Conservation (phyloP, 2,797 vertebrate species). For the Leucoraja ocellata region DNA sequence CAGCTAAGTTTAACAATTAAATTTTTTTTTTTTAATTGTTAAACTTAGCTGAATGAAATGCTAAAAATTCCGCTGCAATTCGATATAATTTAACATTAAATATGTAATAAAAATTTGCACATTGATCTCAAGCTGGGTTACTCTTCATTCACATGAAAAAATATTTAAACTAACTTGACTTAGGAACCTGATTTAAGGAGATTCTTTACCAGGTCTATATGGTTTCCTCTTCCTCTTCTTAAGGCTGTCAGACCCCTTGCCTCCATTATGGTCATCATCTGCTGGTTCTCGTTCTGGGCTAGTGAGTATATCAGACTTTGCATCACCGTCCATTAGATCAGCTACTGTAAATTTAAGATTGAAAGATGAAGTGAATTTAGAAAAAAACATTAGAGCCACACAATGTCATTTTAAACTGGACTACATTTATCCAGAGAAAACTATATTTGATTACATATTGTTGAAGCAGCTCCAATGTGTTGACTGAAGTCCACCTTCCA, state of each 20-base stretch:
- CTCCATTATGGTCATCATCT: slow-evolving; percentile 84
- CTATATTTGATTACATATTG: neutral
- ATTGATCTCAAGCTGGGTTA: neutral
- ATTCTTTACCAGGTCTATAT: slow-evolving; percentile 83
- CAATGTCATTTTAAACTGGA: neutral
- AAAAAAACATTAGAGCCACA: neutral
- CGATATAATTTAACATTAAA: neutral
- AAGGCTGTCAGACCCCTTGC: slow-evolving; percentile 66
- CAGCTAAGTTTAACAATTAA: too few relatives aligned
- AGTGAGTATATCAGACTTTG: slow-evolving; percentile 79
- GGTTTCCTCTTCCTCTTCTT: slow-evolving; percentile 98
- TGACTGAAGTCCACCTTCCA: neutral
- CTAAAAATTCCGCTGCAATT: neutral
- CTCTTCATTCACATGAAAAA: neutral
- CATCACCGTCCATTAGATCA: slow-evolving; percentile 89
- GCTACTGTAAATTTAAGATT: slow-evolving; percentile 63
- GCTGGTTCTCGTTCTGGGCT: slow-evolving; percentile 86
- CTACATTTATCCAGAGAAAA: neutral
- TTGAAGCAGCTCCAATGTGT: neutral
- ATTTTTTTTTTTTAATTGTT: neutral
- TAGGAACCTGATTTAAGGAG: slow-evolving; percentile 58
- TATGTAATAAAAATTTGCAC: neutral
- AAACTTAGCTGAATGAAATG: neutral
- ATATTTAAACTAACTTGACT: slow-evolving; percentile 41
- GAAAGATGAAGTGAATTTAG: neutral